phyloP scores from a whole-genome alignment of 1,140 invertebrate genomes.

The Drosophila lacertosa region DNA sequence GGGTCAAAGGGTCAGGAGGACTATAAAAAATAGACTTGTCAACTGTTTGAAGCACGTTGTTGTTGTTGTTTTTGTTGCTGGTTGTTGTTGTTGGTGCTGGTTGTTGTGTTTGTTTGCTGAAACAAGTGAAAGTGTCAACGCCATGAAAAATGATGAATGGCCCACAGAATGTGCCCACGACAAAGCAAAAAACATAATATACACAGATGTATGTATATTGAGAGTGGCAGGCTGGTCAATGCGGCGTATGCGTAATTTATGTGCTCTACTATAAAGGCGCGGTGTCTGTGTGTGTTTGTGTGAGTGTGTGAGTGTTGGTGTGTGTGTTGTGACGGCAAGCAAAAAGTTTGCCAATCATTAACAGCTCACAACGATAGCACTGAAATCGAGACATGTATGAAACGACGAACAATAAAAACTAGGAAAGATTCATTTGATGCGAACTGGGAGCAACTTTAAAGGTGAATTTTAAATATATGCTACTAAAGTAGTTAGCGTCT shows the following conservation, averaged over 20 bases:
- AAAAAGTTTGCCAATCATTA: constrained; percentile 56
- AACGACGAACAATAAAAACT: constrained; percentile 11
- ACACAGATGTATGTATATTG: constrained; percentile 25
- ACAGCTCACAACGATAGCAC: constrained; percentile 35
- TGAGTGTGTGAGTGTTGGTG: neutral
- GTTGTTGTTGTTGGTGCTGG: constrained; percentile 25
- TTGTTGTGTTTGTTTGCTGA: constrained; percentile 65
- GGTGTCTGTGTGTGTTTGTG: constrained; percentile 19
- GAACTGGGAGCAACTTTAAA: neutral
- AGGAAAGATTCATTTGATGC: neutral
- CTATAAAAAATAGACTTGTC: constrained; percentile 73
- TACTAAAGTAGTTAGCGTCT: neutral
- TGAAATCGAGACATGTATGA: constrained; percentile 19
- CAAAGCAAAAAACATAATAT: constrained; percentile 3
- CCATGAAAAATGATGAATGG: constrained; percentile 77
- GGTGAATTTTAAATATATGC: neutral
- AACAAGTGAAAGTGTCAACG: constrained; percentile 81
- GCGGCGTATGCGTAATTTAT: constrained; percentile 81
- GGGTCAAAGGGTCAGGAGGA: constrained; percentile 5
- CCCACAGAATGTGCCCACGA: constrained; percentile 47
- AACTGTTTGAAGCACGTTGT: constrained; percentile 49
- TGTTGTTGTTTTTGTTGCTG: constrained; percentile 29
- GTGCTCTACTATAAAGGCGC: no score
- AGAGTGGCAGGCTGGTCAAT: constrained; percentile 52
- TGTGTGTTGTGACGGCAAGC: constrained; percentile 52